A percentile compares a stretch with the other conserved stretches of the same genome.
Evolutionary conservation across 2,888 invertebrate species (phyloP).

Genomic region (Leptogaster cylindrica): DNA sequence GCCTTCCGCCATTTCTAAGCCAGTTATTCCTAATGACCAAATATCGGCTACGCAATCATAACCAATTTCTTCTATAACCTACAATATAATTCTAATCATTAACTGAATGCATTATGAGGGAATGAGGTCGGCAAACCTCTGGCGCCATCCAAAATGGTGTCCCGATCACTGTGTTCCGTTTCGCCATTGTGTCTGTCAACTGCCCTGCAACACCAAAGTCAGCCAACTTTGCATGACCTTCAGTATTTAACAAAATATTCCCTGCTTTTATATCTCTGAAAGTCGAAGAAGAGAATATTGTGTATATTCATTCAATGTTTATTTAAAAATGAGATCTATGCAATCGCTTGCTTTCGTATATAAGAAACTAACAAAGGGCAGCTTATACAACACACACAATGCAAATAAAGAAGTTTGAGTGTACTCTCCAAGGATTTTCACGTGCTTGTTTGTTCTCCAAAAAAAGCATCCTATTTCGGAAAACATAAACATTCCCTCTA

Average conservation of each 20-base stretch:
- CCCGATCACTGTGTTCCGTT: slow-evolving; percentile 93
- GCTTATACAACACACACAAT: too few relatives aligned
- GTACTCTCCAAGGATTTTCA: too few relatives aligned
- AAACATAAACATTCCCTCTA: too few relatives aligned
- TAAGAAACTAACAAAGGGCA: not conserved
- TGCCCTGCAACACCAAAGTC: slow-evolving; percentile 99
- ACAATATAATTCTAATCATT: not conserved
- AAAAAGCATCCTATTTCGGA: too few relatives aligned
- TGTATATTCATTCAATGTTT: not conserved
- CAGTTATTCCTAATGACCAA: slow-evolving; percentile 97
- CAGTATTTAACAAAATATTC: slow-evolving; percentile 95
- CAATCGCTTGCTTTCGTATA: too few relatives aligned
- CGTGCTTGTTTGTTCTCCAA: too few relatives aligned
- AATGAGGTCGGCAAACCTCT: slow-evolving; percentile 66
- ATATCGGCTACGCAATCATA: slow-evolving; percentile 99
- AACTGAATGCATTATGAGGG: not conserved
- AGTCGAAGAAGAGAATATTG: too few relatives aligned
- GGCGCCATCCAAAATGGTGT: slow-evolving; percentile 99
- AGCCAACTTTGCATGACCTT: slow-evolving; percentile 97
- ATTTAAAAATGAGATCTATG: too few relatives aligned
- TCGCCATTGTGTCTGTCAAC: slow-evolving; percentile 97
- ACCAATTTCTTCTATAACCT: slow-evolving; percentile 93
- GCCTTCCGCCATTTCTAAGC: slow-evolving; percentile 99
- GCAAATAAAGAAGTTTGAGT: too few relatives aligned
- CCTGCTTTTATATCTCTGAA: slow-evolving; percentile 89